Evolutionary conservation across 2,888 invertebrate genomes (phyloP).

Genomic region (Eupithecia vulgata): DNA sequence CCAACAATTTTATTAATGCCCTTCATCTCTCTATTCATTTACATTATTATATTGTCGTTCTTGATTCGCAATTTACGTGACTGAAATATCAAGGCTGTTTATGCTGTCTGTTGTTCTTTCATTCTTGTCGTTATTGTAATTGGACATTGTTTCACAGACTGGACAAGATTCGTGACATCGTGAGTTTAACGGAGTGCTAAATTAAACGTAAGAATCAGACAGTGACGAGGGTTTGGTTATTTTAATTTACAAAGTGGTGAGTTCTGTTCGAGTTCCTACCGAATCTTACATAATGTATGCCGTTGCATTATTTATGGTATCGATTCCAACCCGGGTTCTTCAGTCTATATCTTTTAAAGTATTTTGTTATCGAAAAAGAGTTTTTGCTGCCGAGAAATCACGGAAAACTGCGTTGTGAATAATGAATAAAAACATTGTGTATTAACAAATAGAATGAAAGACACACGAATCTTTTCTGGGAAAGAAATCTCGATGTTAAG

Average conservation of each 20-base stretch:
- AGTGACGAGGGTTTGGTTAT: constrained; percentile 65
- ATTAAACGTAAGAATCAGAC: constrained; percentile 68
- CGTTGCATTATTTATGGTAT: constrained; percentile 62
- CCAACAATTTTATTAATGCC: constrained; percentile 10
- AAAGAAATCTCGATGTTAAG: constrained; percentile 41
- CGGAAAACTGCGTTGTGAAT: constrained; percentile 41
- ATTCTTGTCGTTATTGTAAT: constrained; percentile 46
- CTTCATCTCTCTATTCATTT: constrained; percentile 24
- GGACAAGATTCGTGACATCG: constrained; percentile 53
- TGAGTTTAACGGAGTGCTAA: constrained; percentile 63
- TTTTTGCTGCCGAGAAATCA: constrained; percentile 44
- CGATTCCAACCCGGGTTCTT: constrained; percentile 41
- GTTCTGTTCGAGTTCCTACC: constrained; percentile 31
- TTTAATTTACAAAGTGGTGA: constrained; percentile 50
- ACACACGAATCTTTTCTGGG: constrained; percentile 30
- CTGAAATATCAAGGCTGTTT: constrained; percentile 27
- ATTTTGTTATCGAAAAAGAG: constrained; percentile 47
- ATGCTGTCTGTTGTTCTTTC: constrained; percentile 31
- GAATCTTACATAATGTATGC: constrained; percentile 60
- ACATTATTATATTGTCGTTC: constrained; percentile 34
- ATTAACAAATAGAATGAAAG: constrained; percentile 37
- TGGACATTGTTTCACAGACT: constrained; percentile 44
- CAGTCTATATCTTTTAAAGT: constrained; percentile 46
- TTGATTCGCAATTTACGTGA: constrained; percentile 40
- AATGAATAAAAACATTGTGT: constrained; percentile 28